Evolutionary conservation across 1,140 invertebrate species (phyloP).

Genomic region (Sycophila sp.): DNA sequence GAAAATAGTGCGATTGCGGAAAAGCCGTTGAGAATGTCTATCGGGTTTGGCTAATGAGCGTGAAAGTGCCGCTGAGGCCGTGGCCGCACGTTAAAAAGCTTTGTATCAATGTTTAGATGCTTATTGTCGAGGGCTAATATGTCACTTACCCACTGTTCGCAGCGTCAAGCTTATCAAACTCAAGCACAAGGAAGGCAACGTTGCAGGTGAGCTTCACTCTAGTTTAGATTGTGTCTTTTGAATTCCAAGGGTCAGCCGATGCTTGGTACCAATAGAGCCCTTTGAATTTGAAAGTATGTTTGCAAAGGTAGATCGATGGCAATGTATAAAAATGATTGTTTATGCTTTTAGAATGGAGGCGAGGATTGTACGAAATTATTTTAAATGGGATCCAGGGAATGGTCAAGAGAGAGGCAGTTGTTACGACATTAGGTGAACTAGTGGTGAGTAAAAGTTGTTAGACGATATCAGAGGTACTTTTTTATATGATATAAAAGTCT

Average conservation of each 20-base stretch:
- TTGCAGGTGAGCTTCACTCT: constrained; percentile 51
- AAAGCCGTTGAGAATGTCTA: too few relatives aligned
- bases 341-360: constrained; percentile 60
- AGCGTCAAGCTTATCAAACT: constrained; percentile 66
- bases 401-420: constrained; percentile 77
- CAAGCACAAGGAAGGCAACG: constrained; percentile 64
- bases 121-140: constrained; percentile 48
- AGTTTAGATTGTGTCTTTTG: constrained; percentile 1
- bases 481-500: constrained; percentile 22
- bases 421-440: constrained; percentile 75
- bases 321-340: too few relatives aligned
- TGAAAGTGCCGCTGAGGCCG: too few relatives aligned
- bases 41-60: too few relatives aligned
- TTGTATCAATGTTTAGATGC: constrained; percentile 39
- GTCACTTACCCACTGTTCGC: constrained; percentile 64
- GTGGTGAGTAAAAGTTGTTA: constrained; percentile 74
- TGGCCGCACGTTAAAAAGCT: constrained; percentile 31
- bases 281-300: too few relatives aligned
- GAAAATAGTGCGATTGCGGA: too few relatives aligned
- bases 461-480: too few relatives aligned
- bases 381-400: constrained; percentile 75
- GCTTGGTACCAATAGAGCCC: too few relatives aligned
- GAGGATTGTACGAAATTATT: constrained; percentile 71
- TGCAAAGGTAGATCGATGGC: too few relatives aligned
- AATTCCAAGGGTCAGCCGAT: neutral